These are phyloP conservation scores for Miltochrista miniata DNA, from an alignment of 2,888 invertebrate genomes.

Conservation along the genomic window DNA sequence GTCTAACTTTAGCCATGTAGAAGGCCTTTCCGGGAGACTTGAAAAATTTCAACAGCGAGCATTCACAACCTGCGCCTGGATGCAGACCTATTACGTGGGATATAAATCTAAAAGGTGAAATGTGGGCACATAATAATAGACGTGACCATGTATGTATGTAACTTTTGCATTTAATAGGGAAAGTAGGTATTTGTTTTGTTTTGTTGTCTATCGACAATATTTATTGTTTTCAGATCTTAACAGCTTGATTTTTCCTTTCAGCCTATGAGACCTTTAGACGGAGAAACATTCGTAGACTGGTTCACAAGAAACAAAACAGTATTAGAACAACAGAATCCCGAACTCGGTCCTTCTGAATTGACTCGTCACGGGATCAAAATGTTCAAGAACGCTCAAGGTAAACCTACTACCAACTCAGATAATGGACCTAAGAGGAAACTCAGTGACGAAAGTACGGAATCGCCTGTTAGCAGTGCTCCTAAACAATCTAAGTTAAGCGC, in stretches of 20 bases:
- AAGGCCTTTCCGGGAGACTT: too few relatives aligned
- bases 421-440: conserved; percentile 65
- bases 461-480: conserved; percentile 54
- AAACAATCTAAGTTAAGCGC: conserved; percentile 79
- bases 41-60: too few relatives aligned
- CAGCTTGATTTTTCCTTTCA: conserved; percentile 37
- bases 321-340: conserved; percentile 83
- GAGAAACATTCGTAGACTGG: conserved; percentile 85
- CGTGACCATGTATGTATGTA: too few relatives aligned
- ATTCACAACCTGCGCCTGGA: too few relatives aligned
- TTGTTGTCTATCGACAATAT: too few relatives aligned
- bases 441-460: conserved; percentile 50
- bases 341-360: conserved; percentile 78
- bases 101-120: too few relatives aligned
- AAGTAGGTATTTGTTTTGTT: too few relatives aligned
- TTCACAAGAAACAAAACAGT: conserved; percentile 81
- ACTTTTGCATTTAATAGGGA: too few relatives aligned
- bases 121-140: too few relatives aligned
- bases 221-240: not conserved
- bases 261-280: conserved; percentile 61
- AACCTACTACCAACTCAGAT: conserved; percentile 34
- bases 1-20: too few relatives aligned
- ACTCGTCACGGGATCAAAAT: conserved; percentile 80
- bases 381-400: conserved; percentile 72
- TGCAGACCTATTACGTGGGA: too few relatives aligned